Evolutionary conservation across 2,113 vertebrate species (phyloP).

Genomic region (Corynorhinus townsendii): DNA sequence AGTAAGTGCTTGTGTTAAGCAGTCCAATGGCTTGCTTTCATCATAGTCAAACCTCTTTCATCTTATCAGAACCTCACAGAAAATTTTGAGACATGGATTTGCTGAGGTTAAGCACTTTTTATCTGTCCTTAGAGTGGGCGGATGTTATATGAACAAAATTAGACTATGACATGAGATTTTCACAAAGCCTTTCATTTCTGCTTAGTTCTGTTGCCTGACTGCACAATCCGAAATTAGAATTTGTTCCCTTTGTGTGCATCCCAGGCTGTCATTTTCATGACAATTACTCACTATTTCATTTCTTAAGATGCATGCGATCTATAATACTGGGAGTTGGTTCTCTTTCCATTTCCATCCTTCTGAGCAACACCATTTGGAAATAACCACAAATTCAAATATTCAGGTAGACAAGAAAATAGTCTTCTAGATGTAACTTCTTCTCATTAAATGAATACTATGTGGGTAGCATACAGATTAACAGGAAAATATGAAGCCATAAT

Average conservation of each 20-base stretch:
- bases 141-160: constrained; percentile 55
- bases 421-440: neutral
- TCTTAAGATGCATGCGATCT: constrained; percentile 11
- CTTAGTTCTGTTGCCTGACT: constrained; percentile 59
- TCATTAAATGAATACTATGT: neutral
- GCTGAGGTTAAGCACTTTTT: constrained; percentile 49
- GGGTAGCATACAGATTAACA: neutral
- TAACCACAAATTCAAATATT: constrained; percentile 32
- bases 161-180: constrained; percentile 44
- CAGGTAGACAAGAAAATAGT: neutral
- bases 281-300: constrained; percentile 45
- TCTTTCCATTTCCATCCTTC: constrained; percentile 24
- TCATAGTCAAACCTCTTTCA: neutral
- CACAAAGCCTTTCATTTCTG: constrained; percentile 59
- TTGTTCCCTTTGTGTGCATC: constrained; percentile 48
- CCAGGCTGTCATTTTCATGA: constrained; percentile 55
- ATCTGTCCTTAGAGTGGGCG: constrained; percentile 28
- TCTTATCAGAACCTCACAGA: constrained; percentile 16
- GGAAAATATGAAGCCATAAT: neutral
- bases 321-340: neutral
- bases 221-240: constrained; percentile 66
- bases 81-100: constrained; percentile 9
- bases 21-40: neutral
- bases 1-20: no score
- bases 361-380: constrained; percentile 4